Conservation (phyloP, 2,113 vertebrate species). For the Apistogramma diplotaenia region DNA sequence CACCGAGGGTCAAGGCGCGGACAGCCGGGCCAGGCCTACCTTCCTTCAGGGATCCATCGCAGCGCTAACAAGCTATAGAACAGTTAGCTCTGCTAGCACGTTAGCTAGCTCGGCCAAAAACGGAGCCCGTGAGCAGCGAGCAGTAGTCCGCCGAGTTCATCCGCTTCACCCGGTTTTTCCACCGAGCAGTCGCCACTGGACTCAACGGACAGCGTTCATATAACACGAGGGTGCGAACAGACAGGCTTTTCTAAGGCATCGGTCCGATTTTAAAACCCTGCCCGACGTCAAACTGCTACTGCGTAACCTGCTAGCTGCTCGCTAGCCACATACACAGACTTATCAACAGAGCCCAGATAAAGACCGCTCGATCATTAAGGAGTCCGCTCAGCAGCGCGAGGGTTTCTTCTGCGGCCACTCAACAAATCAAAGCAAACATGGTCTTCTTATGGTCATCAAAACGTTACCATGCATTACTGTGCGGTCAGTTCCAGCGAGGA, state of each 20-base stretch:
- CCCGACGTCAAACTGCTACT: constrained; percentile 55
- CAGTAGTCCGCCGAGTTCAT: constrained; percentile 11
- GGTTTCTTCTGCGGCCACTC: not conserved
- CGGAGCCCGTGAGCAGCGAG: constrained; percentile 20
- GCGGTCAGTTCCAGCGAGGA: not conserved
- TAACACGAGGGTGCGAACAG: not conserved
- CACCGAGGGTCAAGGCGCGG: not conserved
- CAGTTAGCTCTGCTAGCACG: constrained; percentile 47
- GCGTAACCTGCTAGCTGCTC: constrained; percentile 68
- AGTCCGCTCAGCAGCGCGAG: too few relatives aligned
- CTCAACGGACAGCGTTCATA: not conserved
- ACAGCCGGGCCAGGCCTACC: constrained; percentile 54
- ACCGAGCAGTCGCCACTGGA: not conserved
- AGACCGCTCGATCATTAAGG: not conserved
- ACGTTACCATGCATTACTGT: not conserved
- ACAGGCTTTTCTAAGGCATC: constrained; percentile 29
- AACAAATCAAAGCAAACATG: not conserved
- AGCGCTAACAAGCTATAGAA: constrained; percentile 54
- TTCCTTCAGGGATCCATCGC: constrained; percentile 30
- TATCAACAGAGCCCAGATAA: constrained; percentile 36
- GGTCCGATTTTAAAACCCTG: constrained; percentile 54
- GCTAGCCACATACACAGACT: constrained; percentile 46
- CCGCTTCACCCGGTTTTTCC: not conserved
- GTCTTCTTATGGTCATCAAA: not conserved
- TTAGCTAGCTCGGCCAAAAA: constrained; percentile 55